These are phyloP conservation scores for Montipora sp. DNA, from an alignment of 64 coral and sea anemone genomes.

Conservation along the genomic window DNA sequence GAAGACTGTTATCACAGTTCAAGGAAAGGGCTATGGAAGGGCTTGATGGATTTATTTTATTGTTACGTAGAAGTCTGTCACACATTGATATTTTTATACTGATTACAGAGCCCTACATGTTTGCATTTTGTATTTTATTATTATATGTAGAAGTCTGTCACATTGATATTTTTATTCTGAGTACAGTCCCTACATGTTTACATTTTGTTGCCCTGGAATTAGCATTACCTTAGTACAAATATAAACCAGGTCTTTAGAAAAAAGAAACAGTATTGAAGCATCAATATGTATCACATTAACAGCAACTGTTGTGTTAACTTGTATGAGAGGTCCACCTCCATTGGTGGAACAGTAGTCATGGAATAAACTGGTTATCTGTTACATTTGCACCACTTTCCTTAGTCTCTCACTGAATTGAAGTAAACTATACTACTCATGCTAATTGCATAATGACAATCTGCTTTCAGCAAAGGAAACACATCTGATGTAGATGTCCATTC, in stretches of 20 bases:
- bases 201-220: background rate
- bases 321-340: background rate
- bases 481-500: conserved; percentile 23
- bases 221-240: background rate
- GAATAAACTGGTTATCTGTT: background rate
- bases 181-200: background rate
- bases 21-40: conserved; percentile 12
- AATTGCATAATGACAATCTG: background rate
- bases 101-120: background rate
- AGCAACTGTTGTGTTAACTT: conserved; percentile 17
- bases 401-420: conserved; percentile 19
- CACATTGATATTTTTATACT: background rate
- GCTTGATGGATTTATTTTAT: conserved; percentile 1
- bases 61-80: background rate
- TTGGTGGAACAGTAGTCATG: conserved; percentile 5
- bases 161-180: background rate
- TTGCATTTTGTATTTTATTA: background rate
- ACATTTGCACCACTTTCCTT: conserved; percentile 1
- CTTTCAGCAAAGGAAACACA: background rate
- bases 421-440: conserved; percentile 2
- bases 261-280: conserved; percentile 2
- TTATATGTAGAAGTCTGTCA: background rate
- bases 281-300: conserved; percentile 5
- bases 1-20: background rate
- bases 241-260: background rate